Conservation (phyloP, 2,888 invertebrate species). For the Morpho helenor region DNA sequence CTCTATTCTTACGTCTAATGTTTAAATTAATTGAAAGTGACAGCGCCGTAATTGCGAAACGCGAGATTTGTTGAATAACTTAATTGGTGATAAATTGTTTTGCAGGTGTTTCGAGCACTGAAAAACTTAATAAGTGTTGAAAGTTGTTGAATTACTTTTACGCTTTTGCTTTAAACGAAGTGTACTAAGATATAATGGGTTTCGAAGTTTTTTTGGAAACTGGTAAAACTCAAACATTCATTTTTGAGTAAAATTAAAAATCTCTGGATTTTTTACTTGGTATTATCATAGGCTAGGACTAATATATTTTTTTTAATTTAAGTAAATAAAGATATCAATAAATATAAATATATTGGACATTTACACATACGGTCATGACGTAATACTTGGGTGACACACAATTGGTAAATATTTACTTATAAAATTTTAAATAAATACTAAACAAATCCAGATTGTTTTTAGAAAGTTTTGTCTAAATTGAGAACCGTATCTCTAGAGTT, state of each 20-base stretch:
- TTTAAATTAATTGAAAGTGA: neutral
- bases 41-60: neutral
- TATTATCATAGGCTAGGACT: too few species aligned
- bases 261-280: neutral
- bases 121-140: slow-evolving; percentile 40
- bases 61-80: slow-evolving; percentile 42
- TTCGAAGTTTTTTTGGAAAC: slow-evolving; percentile 17
- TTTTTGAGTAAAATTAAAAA: neutral
- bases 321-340: too few species aligned
- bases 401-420: too few species aligned
- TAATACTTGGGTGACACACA: too few species aligned
- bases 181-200: slow-evolving; percentile 7
- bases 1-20: too few species aligned
- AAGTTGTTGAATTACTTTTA: slow-evolving; percentile 13
- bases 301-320: too few species aligned
- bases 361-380: too few species aligned
- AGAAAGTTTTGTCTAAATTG: too few species aligned
- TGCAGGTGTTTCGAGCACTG: slow-evolving; percentile 46
- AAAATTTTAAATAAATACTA: too few species aligned
- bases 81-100: slow-evolving; percentile 51
- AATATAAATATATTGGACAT: too few species aligned
- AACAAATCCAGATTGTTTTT: too few species aligned
- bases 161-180: slow-evolving; percentile 4
- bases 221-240: neutral
- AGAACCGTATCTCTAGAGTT: too few species aligned